Conservation (phyloP, 2,797 vertebrate genomes). For the Lepidocolaptes lacrymiger region DNA sequence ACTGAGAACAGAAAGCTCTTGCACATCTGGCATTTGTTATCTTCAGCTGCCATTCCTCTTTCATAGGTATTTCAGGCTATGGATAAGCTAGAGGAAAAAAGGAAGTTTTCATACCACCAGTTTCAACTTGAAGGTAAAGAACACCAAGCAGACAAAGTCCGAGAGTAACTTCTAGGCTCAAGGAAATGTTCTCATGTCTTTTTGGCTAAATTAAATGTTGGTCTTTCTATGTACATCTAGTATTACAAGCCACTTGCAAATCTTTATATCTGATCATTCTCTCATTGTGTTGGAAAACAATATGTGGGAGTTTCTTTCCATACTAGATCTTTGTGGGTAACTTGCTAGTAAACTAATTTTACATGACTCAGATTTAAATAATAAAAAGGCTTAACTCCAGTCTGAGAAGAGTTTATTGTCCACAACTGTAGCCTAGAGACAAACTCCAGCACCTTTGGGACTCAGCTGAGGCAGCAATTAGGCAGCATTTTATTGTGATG, state of each 20-base stretch:
- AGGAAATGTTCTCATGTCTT: neutral
- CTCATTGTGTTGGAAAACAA: conserved; percentile 27
- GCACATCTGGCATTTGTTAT: conserved; percentile 52
- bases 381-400: conserved; percentile 67
- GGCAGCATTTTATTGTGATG: conserved; percentile 72
- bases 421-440: conserved; percentile 65
- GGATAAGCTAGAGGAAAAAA: neutral
- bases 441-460: conserved; percentile 58
- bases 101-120: neutral
- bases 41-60: conserved; percentile 33
- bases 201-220: neutral
- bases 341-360: conserved; percentile 63
- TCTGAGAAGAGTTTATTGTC: conserved; percentile 67
- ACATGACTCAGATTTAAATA: conserved; percentile 69
- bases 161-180: neutral
- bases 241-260: neutral
- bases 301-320: conserved; percentile 56
- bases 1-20: neutral
- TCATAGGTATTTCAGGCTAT: conserved; percentile 21
- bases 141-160: neutral
- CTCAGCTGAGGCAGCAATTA: conserved; percentile 68
- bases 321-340: conserved; percentile 53
- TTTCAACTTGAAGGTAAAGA: neutral
- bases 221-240: neutral
- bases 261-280: conserved; percentile 51